phyloP scores from a whole-genome alignment of 2,113 vertebrate genomes.

The Poecile atricapillus region DNA sequence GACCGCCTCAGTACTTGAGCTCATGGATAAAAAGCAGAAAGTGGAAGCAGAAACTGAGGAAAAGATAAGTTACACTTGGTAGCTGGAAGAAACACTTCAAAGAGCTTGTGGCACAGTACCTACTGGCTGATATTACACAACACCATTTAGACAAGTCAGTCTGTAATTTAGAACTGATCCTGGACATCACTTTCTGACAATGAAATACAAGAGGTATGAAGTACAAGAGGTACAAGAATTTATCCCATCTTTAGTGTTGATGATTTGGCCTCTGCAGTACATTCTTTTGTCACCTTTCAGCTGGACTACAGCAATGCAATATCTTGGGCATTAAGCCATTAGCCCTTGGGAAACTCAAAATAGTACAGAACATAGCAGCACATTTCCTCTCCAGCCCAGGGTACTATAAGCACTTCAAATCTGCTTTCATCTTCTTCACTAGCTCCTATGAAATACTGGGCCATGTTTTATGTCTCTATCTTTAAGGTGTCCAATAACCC shows the following conservation, averaged over 20 bases:
- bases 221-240: not conserved
- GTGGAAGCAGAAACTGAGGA: not conserved
- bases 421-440: not conserved
- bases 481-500: not conserved
- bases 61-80: not conserved
- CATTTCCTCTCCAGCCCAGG: not conserved
- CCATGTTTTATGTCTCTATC: not conserved
- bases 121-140: not conserved
- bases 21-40: not conserved
- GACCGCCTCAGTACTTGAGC: not conserved
- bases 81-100: not conserved
- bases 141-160: not conserved
- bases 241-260: not conserved
- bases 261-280: not conserved
- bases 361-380: not conserved
- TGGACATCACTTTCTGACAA: not conserved
- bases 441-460: not conserved
- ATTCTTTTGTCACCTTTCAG: not conserved
- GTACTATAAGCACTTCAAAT: not conserved
- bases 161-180: not conserved
- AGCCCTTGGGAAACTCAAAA: constrained; percentile 14
- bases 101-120: not conserved
- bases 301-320: not conserved
- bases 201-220: not conserved
- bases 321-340: not conserved